Evolutionary conservation across 2,888 invertebrate genomes (phyloP).

Genomic region (Eilema griseolum): DNA sequence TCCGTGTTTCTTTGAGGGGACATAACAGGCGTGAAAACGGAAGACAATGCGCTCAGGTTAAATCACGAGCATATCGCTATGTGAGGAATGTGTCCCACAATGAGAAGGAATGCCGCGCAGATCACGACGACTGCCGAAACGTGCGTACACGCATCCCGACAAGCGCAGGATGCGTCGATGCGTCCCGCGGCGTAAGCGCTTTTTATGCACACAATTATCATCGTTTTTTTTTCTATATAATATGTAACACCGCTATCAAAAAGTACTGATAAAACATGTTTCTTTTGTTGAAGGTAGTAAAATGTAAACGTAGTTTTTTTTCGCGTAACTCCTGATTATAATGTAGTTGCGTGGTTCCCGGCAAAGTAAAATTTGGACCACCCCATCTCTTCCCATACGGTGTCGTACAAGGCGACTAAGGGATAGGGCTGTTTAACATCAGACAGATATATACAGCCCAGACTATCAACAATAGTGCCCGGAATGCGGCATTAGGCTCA

Average conservation of each 20-base stretch:
- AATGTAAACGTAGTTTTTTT: neutral
- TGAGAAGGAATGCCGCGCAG: slow-evolving; percentile 61
- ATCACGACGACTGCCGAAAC: slow-evolving; percentile 70
- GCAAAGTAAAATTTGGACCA: too few species aligned
- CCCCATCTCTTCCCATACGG: too few species aligned
- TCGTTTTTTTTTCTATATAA: neutral
- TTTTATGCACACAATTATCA: slow-evolving; percentile 14
- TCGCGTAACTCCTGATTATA: neutral
- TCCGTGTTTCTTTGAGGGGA: slow-evolving; percentile 31
- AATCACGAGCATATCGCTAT: slow-evolving; percentile 80
- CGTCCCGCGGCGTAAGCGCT: slow-evolving; percentile 36
- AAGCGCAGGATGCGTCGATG: slow-evolving; percentile 30
- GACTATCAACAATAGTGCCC: too few species aligned
- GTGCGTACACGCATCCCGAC: slow-evolving; percentile 71
- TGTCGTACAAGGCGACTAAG: too few species aligned
- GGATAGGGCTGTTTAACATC: too few species aligned
- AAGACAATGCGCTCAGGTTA: slow-evolving; percentile 67
- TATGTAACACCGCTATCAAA: neutral
- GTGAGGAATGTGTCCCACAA: slow-evolving; percentile 71
- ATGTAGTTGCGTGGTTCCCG: too few species aligned
- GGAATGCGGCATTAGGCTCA: too few species aligned
- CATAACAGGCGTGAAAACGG: slow-evolving; percentile 67
- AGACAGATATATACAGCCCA: too few species aligned
- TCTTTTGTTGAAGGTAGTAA: neutral
- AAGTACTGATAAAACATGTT: neutral